Conservation (phyloP, 2,888 invertebrate species). For the Lithosia quadra region DNA sequence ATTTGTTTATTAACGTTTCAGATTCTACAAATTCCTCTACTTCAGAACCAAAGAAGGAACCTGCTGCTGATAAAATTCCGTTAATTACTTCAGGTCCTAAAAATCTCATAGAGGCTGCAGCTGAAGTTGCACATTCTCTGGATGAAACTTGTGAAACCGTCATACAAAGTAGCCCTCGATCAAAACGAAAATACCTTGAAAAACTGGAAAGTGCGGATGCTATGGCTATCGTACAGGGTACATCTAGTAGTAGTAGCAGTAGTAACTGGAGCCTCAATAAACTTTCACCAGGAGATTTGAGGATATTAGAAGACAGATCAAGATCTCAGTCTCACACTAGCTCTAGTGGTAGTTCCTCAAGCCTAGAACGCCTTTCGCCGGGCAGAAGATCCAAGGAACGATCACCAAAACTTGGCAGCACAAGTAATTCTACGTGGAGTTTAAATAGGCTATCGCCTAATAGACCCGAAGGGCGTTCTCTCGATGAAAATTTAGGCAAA, state of each 20-base stretch:
- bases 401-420: constrained; percentile 83
- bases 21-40: constrained; percentile 62
- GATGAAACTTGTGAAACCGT: constrained; percentile 90
- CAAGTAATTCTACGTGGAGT: constrained; percentile 84
- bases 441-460: constrained; percentile 82
- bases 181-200: constrained; percentile 83
- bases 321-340: constrained; percentile 83
- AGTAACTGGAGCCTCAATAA: constrained; percentile 86
- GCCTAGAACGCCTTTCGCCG: constrained; percentile 82
- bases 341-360: constrained; percentile 84
- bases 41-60: constrained; percentile 63
- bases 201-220: constrained; percentile 82
- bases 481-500: constrained; percentile 81
- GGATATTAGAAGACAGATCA: constrained; percentile 81
- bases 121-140: constrained; percentile 88
- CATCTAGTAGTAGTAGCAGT: constrained; percentile 84
- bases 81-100: constrained; percentile 71
- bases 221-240: constrained; percentile 80
- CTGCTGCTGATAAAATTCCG: constrained; percentile 58
- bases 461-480: constrained; percentile 80
- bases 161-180: constrained; percentile 88
- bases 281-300: constrained; percentile 82
- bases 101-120: constrained; percentile 88
- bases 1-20: constrained; percentile 54
- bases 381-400: constrained; percentile 83